Evolutionary conservation across 2,888 invertebrate genomes (phyloP).

Genomic region (Mesorhabditis spiculigera): DNA sequence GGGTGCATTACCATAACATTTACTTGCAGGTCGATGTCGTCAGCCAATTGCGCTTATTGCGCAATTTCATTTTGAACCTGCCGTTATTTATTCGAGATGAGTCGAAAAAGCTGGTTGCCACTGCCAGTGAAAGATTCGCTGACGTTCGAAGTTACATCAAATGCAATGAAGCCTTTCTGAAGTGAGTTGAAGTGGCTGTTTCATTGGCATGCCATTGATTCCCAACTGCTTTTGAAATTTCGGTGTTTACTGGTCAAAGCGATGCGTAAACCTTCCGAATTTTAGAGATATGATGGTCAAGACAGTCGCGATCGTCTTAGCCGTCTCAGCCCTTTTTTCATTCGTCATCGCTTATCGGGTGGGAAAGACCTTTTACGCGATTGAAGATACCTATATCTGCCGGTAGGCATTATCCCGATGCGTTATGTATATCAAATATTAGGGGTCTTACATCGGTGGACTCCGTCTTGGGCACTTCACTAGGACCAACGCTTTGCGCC

Average conservation of each 20-base stretch:
- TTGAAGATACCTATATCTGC: constrained; percentile 1
- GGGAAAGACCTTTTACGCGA: constrained; percentile 1
- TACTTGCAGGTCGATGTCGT: background rate
- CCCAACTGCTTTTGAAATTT: background rate
- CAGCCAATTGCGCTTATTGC: background rate
- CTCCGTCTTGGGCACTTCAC: background rate
- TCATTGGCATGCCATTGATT: no score
- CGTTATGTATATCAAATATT: background rate
- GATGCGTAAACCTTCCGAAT: background rate
- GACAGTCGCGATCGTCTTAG: background rate
- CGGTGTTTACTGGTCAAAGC: background rate
- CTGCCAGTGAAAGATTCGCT: no score
- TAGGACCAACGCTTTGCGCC: background rate
- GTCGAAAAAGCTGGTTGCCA: no score
- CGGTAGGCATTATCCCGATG: background rate
- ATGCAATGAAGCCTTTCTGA: no score
- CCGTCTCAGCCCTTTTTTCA: constrained; percentile 1
- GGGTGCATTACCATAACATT: no score
- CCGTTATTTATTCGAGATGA: no score
- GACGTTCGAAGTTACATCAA: no score
- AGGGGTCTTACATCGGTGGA: background rate
- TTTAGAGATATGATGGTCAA: background rate
- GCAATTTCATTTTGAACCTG: no score
- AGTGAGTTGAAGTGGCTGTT: no score
- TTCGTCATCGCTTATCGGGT: background rate